Conservation (phyloP, 1,140 invertebrate species). For the Orussus abietinus region DNA sequence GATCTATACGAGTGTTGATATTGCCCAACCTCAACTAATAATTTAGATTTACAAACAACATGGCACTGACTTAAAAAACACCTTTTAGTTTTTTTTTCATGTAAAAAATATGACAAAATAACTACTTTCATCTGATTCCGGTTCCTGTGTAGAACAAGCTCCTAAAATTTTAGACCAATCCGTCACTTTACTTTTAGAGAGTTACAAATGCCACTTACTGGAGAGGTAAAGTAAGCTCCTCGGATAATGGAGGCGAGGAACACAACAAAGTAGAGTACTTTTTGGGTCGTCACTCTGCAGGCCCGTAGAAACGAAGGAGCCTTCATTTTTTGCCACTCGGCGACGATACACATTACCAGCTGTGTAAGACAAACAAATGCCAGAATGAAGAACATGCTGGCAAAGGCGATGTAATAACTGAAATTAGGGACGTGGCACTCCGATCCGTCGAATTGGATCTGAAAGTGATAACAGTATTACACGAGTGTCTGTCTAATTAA, state of each 20-base stretch:
- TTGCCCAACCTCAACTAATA: too few relatives aligned
- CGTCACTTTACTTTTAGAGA: too few relatives aligned
- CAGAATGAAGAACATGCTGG: slow-evolving; percentile 75
- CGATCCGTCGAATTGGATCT: slow-evolving; percentile 68
- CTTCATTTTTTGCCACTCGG: slow-evolving; percentile 80
- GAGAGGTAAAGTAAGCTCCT: slow-evolving; percentile 86
- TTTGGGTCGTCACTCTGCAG: slow-evolving; percentile 85
- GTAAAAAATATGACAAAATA: too few relatives aligned
- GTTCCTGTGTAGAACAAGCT: too few relatives aligned
- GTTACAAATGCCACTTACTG: slow-evolving; percentile 64
- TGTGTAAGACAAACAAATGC: slow-evolving; percentile 84
- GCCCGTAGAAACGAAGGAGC: slow-evolving; percentile 74
- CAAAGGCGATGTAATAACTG: slow-evolving; percentile 70
- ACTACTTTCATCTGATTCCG: too few relatives aligned
- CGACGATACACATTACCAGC: slow-evolving; percentile 76
- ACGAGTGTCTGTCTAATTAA: neutral
- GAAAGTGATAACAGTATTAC: slow-evolving; percentile 20
- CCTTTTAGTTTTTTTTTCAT: too few relatives aligned
- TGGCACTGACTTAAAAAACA: too few relatives aligned
- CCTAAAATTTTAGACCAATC: too few relatives aligned
- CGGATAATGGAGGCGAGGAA: slow-evolving; percentile 81
- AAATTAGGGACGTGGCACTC: slow-evolving; percentile 63
- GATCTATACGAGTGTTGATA: too few relatives aligned
- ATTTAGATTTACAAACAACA: too few relatives aligned
- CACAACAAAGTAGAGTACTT: slow-evolving; percentile 85